Base-by-base conservation (phyloP, 2,888 invertebrate species). In the Ligdia adustata region DNA sequence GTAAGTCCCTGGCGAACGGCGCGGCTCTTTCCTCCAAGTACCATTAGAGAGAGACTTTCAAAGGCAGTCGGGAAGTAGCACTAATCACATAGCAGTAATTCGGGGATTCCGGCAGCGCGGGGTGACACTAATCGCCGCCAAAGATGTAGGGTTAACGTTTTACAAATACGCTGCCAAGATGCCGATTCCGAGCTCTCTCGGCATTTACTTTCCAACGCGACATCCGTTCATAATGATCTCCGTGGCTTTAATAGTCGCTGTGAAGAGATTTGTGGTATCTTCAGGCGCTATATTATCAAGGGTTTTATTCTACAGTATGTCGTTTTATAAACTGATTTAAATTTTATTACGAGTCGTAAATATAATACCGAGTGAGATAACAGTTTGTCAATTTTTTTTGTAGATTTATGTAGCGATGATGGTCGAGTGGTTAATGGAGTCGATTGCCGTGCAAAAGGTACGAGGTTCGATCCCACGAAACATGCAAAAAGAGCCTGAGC, bases 121-220 rank as follows among this genome's bases (percentile, higher is more conserved):
- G 59, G 62, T 62, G 78, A 74, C 82, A 75, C 85, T 85, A 85
- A 87, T 86, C 79, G 77, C 60, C 65, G 52, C 58, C 55, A 52
- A 64, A 75, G 74, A 71, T 72, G 72, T 75, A 70, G 71, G 58
- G 64, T 65, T 63, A 63, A 63, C 60, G 57, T 59, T 69, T 66
- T 68, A 76, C 71, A 77, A 75, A 73, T 72, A 74, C 66, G 69
- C 58, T 59, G 60, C 55, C 59, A 52, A 52, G 68, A 76, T 72
- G 70, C 66, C 64, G 46, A 14, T 37, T 35, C 27, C 7, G 59
- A 54, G 61, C 56, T 57, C 37, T 54, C 52, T 66, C 60, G 56
- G 62, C 52, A 57, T 56, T 51, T 56, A 62, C 61, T 59, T 59
- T 63, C 43, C 54, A 56, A 69, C 69, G 68, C 55, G 57, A 70